Evolutionary conservation across 2,113 vertebrate species (phyloP), one percentile per base, ranked within the genome.

Genomic region (Acrocephalus arundinaceus): DNA sequence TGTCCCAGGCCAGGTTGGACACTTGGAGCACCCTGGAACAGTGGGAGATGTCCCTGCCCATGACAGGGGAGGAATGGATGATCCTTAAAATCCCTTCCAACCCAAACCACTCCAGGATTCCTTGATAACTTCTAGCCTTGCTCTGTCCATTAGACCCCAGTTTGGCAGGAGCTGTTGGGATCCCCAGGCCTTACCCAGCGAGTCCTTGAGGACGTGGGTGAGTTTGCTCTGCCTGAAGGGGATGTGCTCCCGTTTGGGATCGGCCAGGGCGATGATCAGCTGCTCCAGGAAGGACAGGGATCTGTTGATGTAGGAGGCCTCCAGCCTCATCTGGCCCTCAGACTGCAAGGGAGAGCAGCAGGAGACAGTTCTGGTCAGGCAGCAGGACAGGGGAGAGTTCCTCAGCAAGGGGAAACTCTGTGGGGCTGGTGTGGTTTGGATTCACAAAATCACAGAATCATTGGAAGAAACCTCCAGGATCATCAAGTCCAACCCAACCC

Each of bases 141-240:
- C 8, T 0, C 1, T 1, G 4, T 11, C 27, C 21, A 3, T 0
- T 1, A 12, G 66, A 28, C 5, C 3, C 2, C 11, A 3, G 3
- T 4, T 65, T 8, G 12, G 49, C 52, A 31, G 23, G 59, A 33
- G 23, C 24, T 28, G 51, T 0, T 4, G 25, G 3, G 0, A 21
- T 0, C 7, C 3, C 1, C 41, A 15, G 51, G 46, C 12, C 98
- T 98, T 85, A 99, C 99, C 99, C 35, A 99, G 96, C 0, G 98
- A 98, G 93, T 99, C 99, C 96, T 98, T 99, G 52, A 99, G 98
- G 23, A 98, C 97, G 3, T 99, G 98, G 3, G 99, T 99, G 82
- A 99, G 98, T 81, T 99, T 99, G 97, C 98, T 98, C 95, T 99
- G 99, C 72, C 99, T 96, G 97, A 99, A 99, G 45, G 99, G 98